Evolutionary conservation across 2,797 vertebrate species (phyloP).

Genomic region (Urophycis tenuis): DNA sequence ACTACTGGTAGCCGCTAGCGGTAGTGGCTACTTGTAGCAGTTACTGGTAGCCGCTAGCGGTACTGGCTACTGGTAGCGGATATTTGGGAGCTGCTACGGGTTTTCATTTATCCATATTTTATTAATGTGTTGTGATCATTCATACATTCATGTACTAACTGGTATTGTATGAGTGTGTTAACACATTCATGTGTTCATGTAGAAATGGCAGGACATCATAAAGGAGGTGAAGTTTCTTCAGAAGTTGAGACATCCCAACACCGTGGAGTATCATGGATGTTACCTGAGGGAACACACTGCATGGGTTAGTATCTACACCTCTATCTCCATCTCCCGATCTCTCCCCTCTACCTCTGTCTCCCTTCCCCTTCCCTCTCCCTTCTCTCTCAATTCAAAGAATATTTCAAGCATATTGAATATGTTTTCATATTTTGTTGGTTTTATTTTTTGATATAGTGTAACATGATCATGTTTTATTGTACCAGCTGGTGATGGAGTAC

Average conservation of each 20-base stretch:
- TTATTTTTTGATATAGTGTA: not conserved
- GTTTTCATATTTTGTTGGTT: not conserved
- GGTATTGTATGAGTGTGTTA: not conserved
- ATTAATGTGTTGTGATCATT: not conserved
- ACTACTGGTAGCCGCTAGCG: not conserved
- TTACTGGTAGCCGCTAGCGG: too few relatives aligned
- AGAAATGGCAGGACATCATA: slow-evolving; percentile 97
- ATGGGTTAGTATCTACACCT: slow-evolving; percentile 73
- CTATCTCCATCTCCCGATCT: too few relatives aligned
- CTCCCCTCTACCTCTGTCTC: too few relatives aligned
- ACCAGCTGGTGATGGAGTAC: slow-evolving; percentile 92
- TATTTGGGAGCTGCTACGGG: too few relatives aligned
- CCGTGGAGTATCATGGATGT: slow-evolving; percentile 89
- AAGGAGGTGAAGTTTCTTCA: slow-evolving; percentile 93
- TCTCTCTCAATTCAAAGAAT: not conserved
- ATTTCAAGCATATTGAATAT: not conserved
- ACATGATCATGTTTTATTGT: not conserved
- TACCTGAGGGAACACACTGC: slow-evolving; percentile 92
- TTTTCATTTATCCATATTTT: not conserved
- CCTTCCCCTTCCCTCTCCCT: not conserved
- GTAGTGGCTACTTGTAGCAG: not conserved
- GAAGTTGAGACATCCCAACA: slow-evolving; percentile 89
- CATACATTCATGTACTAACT: not conserved
- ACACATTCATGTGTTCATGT: not conserved
- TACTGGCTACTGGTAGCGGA: too few relatives aligned